Percentiles rank a stretch among this genome's conserved stretches.
phyloP scores from a whole-genome alignment of 1,140 invertebrate genomes.

The Listronotus bonariensis region DNA sequence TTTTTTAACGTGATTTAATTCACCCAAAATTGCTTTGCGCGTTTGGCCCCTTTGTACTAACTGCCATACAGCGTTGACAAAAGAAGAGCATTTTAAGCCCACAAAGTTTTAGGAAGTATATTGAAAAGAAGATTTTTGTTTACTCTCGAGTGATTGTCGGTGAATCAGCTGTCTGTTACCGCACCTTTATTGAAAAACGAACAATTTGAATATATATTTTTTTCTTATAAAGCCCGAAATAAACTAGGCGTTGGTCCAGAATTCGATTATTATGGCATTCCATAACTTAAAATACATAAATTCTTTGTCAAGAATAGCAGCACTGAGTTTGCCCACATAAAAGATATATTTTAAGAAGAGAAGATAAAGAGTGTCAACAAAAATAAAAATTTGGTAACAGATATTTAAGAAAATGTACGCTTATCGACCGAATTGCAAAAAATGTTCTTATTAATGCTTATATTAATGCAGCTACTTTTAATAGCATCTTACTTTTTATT shows the following conservation, averaged over 20 bases:
- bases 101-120: too few species aligned
- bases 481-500: conserved; percentile 49
- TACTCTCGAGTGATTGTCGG: too few species aligned
- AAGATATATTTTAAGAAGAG: too few species aligned
- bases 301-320: too few species aligned
- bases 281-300: not conserved
- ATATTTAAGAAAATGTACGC: conserved; percentile 4
- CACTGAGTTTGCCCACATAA: too few species aligned
- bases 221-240: not conserved
- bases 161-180: not conserved
- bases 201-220: not conserved
- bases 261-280: not conserved
- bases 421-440: conserved; percentile 41
- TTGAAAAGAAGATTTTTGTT: not conserved
- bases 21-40: too few species aligned
- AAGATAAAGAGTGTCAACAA: too few species aligned
- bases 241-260: conserved; percentile 21
- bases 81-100: too few species aligned
- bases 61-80: too few species aligned
- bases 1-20: too few species aligned
- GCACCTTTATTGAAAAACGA: not conserved
- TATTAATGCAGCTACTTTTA: conserved; percentile 35
- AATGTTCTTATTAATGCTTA: conserved; percentile 45
- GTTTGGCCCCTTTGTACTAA: too few species aligned
- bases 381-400: too few species aligned